phyloP scores from a whole-genome alignment of 2,888 invertebrate genomes.

The Agriopis aurantiaria region DNA sequence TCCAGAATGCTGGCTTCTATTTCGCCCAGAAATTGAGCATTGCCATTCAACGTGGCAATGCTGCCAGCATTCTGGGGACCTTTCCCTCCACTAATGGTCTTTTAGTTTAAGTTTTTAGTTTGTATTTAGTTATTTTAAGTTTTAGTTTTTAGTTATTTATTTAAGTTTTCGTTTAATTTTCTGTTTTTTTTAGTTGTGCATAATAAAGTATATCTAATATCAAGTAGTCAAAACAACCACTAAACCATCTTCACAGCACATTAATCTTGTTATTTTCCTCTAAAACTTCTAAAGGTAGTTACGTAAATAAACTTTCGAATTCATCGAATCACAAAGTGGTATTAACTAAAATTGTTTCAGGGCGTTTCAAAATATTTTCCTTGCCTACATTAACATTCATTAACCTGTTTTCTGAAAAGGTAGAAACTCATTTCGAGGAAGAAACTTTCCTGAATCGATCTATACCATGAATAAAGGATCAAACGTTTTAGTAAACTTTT shows the following conservation, averaged over 20 bases:
- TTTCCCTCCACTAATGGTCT: no score
- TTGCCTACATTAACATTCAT: slow-evolving; percentile 38
- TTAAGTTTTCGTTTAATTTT: no score
- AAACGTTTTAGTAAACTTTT: slow-evolving; percentile 27
- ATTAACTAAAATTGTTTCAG: slow-evolving; percentile 34
- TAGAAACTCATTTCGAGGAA: slow-evolving; percentile 34
- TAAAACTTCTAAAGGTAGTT: slow-evolving; percentile 4
- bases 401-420: slow-evolving; percentile 32
- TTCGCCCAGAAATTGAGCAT: no score
- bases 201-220: no score
- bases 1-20: no score
- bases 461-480: slow-evolving; percentile 31
- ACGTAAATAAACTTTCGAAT: slow-evolving; percentile 16
- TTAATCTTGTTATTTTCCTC: neutral
- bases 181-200: no score
- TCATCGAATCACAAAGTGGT: slow-evolving; percentile 15
- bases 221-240: no score
- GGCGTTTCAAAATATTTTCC: slow-evolving; percentile 35
- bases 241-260: neutral
- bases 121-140: no score
- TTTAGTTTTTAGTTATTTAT: no score
- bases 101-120: no score
- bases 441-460: slow-evolving; percentile 24
- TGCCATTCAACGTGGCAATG: no score
- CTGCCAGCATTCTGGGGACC: no score